phyloP scores from a whole-genome alignment of 2,888 invertebrate genomes.

The Tupiocoris notatus region DNA sequence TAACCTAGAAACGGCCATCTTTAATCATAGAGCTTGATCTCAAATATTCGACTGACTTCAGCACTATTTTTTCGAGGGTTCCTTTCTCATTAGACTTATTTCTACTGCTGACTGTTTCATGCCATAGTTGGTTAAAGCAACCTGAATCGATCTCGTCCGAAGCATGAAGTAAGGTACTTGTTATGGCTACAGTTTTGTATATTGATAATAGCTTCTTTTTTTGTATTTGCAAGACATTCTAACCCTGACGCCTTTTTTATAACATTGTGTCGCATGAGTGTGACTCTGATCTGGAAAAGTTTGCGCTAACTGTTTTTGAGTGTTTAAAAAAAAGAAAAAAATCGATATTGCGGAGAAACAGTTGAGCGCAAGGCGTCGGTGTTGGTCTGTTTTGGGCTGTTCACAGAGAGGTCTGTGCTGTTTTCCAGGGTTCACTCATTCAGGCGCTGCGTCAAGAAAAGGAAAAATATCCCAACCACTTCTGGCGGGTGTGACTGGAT shows the following conservation, averaged over 20 bases:
- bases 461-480: constrained; percentile 73
- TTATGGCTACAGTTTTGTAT: too few relatives aligned
- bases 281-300: not conserved
- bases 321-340: constrained; percentile 6
- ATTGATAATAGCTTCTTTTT: too few relatives aligned
- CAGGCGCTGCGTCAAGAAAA: constrained; percentile 72
- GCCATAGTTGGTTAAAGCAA: too few relatives aligned
- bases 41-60: too few relatives aligned
- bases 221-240: not conserved
- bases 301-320: constrained; percentile 20
- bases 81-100: too few relatives aligned
- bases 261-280: not conserved
- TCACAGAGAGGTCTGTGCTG: constrained; percentile 81
- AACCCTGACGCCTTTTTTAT: constrained; percentile 27
- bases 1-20: too few relatives aligned
- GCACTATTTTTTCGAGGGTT: too few relatives aligned
- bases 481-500: constrained; percentile 64
- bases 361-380: constrained; percentile 36
- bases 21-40: too few relatives aligned
- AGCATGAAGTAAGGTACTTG: too few relatives aligned
- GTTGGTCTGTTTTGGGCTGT: constrained; percentile 52
- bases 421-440: constrained; percentile 79
- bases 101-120: too few relatives aligned
- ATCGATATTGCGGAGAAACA: constrained; percentile 20
- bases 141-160: too few relatives aligned